Base-by-base conservation (phyloP, 2,797 vertebrate genomes). In the Poecilia picta region DNA sequence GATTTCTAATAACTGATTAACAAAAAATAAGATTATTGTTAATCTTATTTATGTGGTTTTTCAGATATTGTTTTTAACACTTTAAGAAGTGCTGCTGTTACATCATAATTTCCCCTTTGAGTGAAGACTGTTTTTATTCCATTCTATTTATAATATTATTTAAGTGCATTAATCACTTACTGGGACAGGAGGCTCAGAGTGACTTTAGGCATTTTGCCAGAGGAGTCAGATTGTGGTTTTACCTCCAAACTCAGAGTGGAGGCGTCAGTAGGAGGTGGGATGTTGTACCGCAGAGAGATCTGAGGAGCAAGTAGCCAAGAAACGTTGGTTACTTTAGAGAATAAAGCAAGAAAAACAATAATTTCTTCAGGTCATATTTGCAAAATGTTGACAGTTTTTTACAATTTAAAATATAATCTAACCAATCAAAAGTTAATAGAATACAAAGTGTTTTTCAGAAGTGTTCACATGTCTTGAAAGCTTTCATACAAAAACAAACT, bases 231-330 rank as follows among this genome's bases (percentile, higher is more conserved):
- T 1, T 15, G 76, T 31, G 85, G 1, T 43, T 20, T 73, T 25
- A 89, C 86, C 8, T 64, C 2, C 16, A 95, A 46, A 0, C 11
- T 87, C 46, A 96, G 51, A 15, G 80, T 81, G 18, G 76, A 57
- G 25, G 12, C 5, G 1, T 64, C 33, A 23, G 73, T 7, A 0
- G 90, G 92, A 71, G 89, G 89, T 0, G 93, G 95, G 80, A 95
- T 84, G 85, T 96, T 96, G 87, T 94, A 96, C 75, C 72, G 64
- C 20, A 92, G 8, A 71, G 90, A 82, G 77, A 94, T 59, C 95
- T 96, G 76, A 0, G 25, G 76, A 75, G 75, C 0, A 57, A 25
- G 13, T 0, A 68, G 79, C 0, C 23, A n/a, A 20, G 10, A 1
- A 7, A 45, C 2, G n/a, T 59, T 45, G 43, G 7, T 5, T 18